Conservation (phyloP, 2,113 vertebrate genomes). For the Mus musculus region GRCm39 chrX:161759001-161759500, state of each 20-base stretch:
- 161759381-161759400: not conserved
- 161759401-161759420: not conserved
- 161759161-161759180: not conserved
- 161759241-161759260: not conserved
- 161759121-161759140: not conserved
- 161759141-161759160: not conserved
- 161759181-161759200: not conserved
- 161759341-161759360: not conserved
- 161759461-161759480: slow-evolving; percentile 55
- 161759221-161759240: not conserved
- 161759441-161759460: slow-evolving; percentile 18
- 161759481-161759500: slow-evolving; percentile 60
- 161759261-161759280: not conserved
- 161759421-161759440: not conserved
- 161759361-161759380: not conserved
- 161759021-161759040: not conserved
- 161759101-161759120: too few relatives aligned
- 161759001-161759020: not conserved
- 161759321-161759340: not conserved
- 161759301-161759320: not conserved
- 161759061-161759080: not conserved
- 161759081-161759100: not conserved
- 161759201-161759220: not conserved
- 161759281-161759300: not conserved
- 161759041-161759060: not conserved